Percentiles rank a stretch among this genome's conserved stretches.
These are phyloP conservation scores for Gorsachius goisagi DNA, from an alignment of 2,113 vertebrate species.

Conservation along the genomic window DNA sequence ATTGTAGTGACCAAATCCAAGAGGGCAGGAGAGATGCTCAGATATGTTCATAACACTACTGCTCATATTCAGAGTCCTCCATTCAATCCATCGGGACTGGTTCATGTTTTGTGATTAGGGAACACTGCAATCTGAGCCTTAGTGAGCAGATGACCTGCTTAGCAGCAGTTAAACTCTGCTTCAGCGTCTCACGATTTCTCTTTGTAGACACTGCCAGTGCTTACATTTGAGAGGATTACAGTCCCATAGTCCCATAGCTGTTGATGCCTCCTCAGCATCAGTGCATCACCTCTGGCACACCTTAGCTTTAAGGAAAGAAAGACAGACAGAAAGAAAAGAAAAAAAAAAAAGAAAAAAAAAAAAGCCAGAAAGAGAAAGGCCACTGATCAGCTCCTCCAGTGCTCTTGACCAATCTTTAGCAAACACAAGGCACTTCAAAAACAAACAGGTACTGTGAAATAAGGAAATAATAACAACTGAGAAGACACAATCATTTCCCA, in stretches of 20 bases:
- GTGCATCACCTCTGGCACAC: conserved; percentile 69
- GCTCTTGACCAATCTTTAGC: conserved; percentile 67
- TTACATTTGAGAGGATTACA: conserved; percentile 62
- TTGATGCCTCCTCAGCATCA: conserved; percentile 74
- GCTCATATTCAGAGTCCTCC: conserved; percentile 81
- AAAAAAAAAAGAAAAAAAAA: background rate
- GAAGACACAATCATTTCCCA: conserved; percentile 37
- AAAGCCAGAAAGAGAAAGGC: conserved; percentile 71
- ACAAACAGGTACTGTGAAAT: conserved; percentile 58
- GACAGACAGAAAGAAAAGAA: conserved; percentile 33
- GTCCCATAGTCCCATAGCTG: conserved; percentile 56
- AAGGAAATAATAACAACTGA: conserved; percentile 43
- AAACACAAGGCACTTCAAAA: conserved; percentile 76
- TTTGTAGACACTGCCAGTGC: conserved; percentile 57
- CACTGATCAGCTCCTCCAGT: conserved; percentile 71
- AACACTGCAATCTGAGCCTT: conserved; percentile 42
- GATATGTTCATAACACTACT: conserved; percentile 76
- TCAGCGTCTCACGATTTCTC: conserved; percentile 54
- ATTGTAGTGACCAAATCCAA: conserved; percentile 90
- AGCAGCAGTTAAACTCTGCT: conserved; percentile 67
- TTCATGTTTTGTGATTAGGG: conserved; percentile 86
- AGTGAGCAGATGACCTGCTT: conserved; percentile 41
- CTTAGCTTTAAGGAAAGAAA: conserved; percentile 68
- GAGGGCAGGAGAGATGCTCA: conserved; percentile 89
- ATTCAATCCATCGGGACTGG: conserved; percentile 81